Evolutionary conservation across 2,797 vertebrate species (phyloP).

Genomic region (Sebastes iracundus): DNA sequence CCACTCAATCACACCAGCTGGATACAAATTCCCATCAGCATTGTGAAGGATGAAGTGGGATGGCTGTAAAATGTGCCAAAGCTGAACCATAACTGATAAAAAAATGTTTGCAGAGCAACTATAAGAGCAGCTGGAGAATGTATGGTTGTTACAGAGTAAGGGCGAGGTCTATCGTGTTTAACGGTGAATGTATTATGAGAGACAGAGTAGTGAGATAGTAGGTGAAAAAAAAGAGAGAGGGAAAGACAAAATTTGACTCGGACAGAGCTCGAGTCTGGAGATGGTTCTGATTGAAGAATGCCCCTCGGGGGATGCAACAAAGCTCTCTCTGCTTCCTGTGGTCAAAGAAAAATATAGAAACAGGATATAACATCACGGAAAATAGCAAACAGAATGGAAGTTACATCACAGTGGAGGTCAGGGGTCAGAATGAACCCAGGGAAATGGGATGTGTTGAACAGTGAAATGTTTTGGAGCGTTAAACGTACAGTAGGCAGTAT

Average conservation of each 20-base stretch:
- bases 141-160: background rate
- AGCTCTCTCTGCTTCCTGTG: conserved; percentile 68
- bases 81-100: conserved; percentile 19
- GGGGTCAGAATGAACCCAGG: conserved; percentile 43
- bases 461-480: conserved; percentile 2
- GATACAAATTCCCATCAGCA: background rate
- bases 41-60: conserved; percentile 2
- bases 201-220: background rate
- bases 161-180: background rate
- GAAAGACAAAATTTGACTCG: conserved; percentile 17
- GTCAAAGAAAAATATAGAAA: conserved; percentile 73
- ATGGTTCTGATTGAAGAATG: conserved; percentile 60
- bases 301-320: conserved; percentile 61
- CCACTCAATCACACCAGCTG: conserved; percentile 40
- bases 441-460: conserved; percentile 26
- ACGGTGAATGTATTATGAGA: background rate
- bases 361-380: conserved; percentile 76
- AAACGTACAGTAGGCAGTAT: no score
- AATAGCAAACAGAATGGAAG: conserved; percentile 65
- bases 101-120: conserved; percentile 30
- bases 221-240: background rate
- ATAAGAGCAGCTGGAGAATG: conserved; percentile 38
- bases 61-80: conserved; percentile 28
- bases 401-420: conserved; percentile 58
- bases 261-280: conserved; percentile 30